phyloP scores from a whole-genome alignment of 1,140 invertebrate genomes.

The Lanistes nyassanus region DNA sequence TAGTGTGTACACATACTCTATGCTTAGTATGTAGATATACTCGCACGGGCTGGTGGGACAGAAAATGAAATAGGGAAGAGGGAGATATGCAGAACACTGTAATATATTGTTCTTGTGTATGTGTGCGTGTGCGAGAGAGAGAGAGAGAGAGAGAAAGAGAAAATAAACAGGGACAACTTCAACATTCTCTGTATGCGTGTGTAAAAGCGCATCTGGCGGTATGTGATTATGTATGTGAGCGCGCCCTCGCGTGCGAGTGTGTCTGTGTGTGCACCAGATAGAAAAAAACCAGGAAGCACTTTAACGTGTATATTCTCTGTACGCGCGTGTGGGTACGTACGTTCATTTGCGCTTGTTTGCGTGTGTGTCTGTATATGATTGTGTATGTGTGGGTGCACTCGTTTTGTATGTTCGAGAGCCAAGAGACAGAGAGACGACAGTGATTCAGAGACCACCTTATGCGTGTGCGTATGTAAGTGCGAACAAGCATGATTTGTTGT shows the following conservation, averaged over 20 bases:
- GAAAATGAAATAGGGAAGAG: too few species aligned
- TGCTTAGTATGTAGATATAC: too few species aligned
- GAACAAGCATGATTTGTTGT: neutral
- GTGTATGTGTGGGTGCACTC: neutral
- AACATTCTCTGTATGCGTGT: neutral
- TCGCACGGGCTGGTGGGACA: too few species aligned
- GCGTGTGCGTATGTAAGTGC: neutral
- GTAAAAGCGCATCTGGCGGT: neutral
- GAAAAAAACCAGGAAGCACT: too few species aligned
- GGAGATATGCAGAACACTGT: too few species aligned
- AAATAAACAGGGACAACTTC: neutral
- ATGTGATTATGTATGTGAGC: neutral
- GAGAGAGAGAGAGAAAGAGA: neutral
- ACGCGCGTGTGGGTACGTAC: slow-evolving; percentile 1
- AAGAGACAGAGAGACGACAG: too few species aligned
- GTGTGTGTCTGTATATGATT: neutral
- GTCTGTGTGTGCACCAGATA: slow-evolving; percentile 6
- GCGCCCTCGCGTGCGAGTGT: neutral
- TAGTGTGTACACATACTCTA: too few species aligned
- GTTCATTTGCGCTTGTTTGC: slow-evolving; percentile 4
- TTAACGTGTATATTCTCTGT: neutral
- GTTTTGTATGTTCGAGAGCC: neutral
- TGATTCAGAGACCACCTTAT: too few species aligned
- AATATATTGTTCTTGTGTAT: neutral
- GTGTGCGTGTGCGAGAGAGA: too few species aligned